Base-by-base conservation (phyloP, 2,797 vertebrate species). In the Oryzias sinensis region DNA sequence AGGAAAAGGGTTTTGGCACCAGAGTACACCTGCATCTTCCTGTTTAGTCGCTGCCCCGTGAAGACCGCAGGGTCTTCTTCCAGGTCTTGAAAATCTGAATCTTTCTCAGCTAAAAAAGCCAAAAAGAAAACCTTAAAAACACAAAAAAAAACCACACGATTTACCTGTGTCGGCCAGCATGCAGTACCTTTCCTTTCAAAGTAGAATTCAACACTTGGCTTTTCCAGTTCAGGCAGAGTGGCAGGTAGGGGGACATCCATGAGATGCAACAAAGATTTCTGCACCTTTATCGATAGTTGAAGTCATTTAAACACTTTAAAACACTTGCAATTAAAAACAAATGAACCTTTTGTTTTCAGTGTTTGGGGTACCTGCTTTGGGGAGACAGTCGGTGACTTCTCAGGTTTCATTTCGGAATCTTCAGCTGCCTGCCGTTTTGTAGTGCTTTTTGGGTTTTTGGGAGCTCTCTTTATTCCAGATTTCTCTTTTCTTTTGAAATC, bases 21-120 rank as follows among this genome's bases (percentile, higher is more conserved):
- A 0, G 95, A 97, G 73, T 96, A 96, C 54, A 96, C 94, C 29
- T 93, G 93, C 94, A 97, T 96, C 81, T 96, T 96, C 67, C 64
- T 93, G 79, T 95, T 95, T 4, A 93, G 70, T 22, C 96, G 89
- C 54, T 89, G 92, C 18, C 95, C 94, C 2, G 91, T 94, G 77
- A 95, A 94, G 41, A 85, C 77, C 5, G 57, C 47, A 0, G 67
- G 48, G 17, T 94, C 94, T 43, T 79, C 83, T 5, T 77, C 43
- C 54, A 51, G 14, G 1, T 89, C 83, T n/a, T 47, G 79, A 53
- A 75, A 59, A 20, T 90, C 87, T 0, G 71, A 25, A 33, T 72
- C 67, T 49, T 75, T 85, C 53, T 89, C 89, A 44, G 72, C 78
- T 74, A 61, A 6, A 51, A 73, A 55, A 45, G 0, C 16, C 52